Conservation (phyloP, 2,888 invertebrate species). For the Scelioninae gen. 1 region DNA sequence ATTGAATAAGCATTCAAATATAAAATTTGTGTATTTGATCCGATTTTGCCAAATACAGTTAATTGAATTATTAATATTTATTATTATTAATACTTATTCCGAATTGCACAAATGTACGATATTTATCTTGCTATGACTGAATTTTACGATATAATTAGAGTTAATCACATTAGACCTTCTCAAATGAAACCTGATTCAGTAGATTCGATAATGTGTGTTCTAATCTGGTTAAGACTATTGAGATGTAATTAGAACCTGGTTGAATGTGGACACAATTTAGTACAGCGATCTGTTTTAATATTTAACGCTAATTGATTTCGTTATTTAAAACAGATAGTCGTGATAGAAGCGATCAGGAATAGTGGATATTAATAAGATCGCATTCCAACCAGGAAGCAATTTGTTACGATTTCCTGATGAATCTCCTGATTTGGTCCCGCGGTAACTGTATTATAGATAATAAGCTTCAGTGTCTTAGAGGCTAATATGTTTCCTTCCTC, state of each 20-base stretch:
- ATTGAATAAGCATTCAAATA: too few relatives aligned
- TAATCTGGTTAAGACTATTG: slow-evolving; percentile 7
- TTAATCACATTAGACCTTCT: slow-evolving; percentile 9
- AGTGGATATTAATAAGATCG: background rate
- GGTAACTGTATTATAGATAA: slow-evolving; percentile 18
- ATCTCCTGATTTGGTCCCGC: background rate
- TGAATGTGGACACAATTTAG: slow-evolving; percentile 2
- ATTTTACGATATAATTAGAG: slow-evolving; percentile 18
- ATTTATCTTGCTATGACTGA: background rate
- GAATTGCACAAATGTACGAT: too few relatives aligned
- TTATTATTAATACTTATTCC: too few relatives aligned
- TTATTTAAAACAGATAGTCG: background rate
- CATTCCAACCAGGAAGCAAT: slow-evolving; percentile 11
- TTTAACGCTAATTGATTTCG: slow-evolving; percentile 1
- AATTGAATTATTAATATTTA: too few relatives aligned
- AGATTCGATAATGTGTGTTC: slow-evolving; percentile 4
- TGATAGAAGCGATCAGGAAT: background rate
- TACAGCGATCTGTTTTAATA: slow-evolving; percentile 10
- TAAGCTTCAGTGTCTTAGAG: background rate
- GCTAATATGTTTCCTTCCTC: too few relatives aligned
- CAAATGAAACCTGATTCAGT: slow-evolving; percentile 16
- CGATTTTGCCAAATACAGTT: too few relatives aligned
- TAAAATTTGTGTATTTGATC: too few relatives aligned
- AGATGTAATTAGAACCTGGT: slow-evolving; percentile 9
- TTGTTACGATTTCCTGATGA: slow-evolving; percentile 13